Evolutionary conservation across 2,113 vertebrate species (phyloP).

Genomic region (Sebastes schlegelii): DNA sequence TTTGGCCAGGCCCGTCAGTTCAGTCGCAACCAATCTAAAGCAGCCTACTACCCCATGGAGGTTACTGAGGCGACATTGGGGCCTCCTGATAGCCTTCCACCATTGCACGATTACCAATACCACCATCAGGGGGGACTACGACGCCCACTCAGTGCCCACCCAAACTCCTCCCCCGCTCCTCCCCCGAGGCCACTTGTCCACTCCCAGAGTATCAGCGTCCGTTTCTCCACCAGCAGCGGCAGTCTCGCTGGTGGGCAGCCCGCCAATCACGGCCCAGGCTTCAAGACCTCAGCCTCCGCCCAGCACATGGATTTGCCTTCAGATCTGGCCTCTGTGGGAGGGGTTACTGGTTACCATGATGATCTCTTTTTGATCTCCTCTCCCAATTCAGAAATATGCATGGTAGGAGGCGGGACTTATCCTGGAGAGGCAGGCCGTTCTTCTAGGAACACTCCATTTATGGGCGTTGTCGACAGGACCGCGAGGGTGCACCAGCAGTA

Average conservation of each 20-base stretch:
- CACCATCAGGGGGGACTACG: constrained; percentile 84
- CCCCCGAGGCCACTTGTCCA: constrained; percentile 91
- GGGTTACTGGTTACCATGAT: constrained; percentile 85
- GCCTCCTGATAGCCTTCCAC: constrained; percentile 85
- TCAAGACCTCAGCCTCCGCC: constrained; percentile 90
- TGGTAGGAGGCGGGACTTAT: constrained; percentile 85
- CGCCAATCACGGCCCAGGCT: constrained; percentile 85
- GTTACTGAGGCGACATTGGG: constrained; percentile 81
- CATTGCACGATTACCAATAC: constrained; percentile 75
- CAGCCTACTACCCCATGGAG: constrained; percentile 94
- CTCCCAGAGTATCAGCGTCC: constrained; percentile 91
- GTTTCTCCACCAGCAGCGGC: constrained; percentile 91
- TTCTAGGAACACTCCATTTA: constrained; percentile 93
- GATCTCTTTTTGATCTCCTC: constrained; percentile 91
- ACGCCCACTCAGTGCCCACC: constrained; percentile 90
- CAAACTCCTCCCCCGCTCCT: constrained; percentile 86
- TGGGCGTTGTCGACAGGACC: constrained; percentile 95
- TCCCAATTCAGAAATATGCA: constrained; percentile 84
- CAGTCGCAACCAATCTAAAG: constrained; percentile 92
- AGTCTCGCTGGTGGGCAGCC: constrained; percentile 88
- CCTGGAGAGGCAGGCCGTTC: constrained; percentile 91
- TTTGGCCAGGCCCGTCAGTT: constrained; percentile 90
- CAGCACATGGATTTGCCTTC: constrained; percentile 95
- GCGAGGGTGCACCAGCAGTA: constrained; percentile 90
- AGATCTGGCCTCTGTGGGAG: constrained; percentile 87